Base-by-base conservation (phyloP, 2,113 vertebrate species). In the Tachysurus vachellii region DNA sequence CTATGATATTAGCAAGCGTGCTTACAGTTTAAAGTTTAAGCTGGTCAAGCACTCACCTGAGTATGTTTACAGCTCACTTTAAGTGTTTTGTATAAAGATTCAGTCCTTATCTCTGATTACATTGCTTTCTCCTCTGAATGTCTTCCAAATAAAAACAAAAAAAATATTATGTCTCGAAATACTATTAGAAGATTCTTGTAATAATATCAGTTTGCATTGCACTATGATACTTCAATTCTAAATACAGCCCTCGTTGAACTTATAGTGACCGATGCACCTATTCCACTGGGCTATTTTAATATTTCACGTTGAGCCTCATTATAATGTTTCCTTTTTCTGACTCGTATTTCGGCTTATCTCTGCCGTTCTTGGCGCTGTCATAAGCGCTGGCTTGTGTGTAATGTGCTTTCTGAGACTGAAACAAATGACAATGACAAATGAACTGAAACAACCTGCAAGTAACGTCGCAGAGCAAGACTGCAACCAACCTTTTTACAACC, bases 361-460 rank as follows among this genome's bases (percentile, higher is more conserved):
- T 19, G 14, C 77, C 36, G 16, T 53, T 61, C 75, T 31, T 71
- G 19, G 54, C 7, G 7, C 1, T 26, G 1, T 17, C 0, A 26
- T 16, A 54, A 54, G 28, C 13, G 50, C 54, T 26, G n/a, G 75
- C 73, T 80, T 59, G 77, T 57, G n/a, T 21, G 6, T 31, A 59
- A 56, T 61, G 28, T 61, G 79, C 28, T 61, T 42, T 80, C 31
- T 7, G 28, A 42, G 79, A 36, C 23, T 13, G 2, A 42, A 59
- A 61, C 42, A 61, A 81, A 81, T 42, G 42, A 44, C 23, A 61
- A 81, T 26, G 31, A 81, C 57, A 80, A 81, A 61, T 81, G 56
- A 81, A 81, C 31, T 42, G 31, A 61, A 81, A 28, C 68, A 81
- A 76, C 56, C 88, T 79, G 59, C 57, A n/a, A 87, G 83, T 56